Evolutionary conservation across 2,797 vertebrate genomes (phyloP).

Genomic region (Cichlasoma orientale): DNA sequence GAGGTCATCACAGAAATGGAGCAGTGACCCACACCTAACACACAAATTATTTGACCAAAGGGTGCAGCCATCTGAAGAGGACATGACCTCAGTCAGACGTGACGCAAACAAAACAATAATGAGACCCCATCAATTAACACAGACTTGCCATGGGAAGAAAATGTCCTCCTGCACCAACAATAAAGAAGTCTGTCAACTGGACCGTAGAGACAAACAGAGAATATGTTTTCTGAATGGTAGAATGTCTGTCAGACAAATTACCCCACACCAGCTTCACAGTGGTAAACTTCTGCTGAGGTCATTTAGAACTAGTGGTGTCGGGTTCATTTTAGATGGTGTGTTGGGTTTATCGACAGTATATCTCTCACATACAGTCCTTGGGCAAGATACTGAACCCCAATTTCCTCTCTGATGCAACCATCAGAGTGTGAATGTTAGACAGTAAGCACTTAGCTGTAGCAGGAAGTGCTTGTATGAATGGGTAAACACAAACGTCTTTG

Average conservation of each 20-base stretch:
- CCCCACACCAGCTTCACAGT: neutral
- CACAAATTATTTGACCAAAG: neutral
- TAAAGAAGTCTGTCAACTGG: neutral
- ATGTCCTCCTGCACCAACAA: neutral
- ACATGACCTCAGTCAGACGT: rapidly evolving
- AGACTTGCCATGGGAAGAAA: neutral
- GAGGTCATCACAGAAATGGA: neutral
- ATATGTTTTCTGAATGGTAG: neutral
- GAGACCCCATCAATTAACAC: rapidly evolving
- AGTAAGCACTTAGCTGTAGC: no score
- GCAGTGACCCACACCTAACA: neutral
- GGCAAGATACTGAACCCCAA: no score
- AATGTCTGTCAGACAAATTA: neutral
- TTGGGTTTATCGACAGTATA: no score
- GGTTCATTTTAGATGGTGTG: no score
- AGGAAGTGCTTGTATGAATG: no score
- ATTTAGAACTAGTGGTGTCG: neutral
- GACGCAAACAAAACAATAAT: neutral
- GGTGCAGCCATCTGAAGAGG: neutral
- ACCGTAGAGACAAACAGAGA: rapidly evolving
- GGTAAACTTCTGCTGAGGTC: no score
- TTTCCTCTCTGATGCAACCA: no score
- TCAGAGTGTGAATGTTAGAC: no score
- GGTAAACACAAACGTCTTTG: no score
- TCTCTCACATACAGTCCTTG: neutral